Conservation (phyloP, 2,888 invertebrate species). For the Lobophora halterata region DNA sequence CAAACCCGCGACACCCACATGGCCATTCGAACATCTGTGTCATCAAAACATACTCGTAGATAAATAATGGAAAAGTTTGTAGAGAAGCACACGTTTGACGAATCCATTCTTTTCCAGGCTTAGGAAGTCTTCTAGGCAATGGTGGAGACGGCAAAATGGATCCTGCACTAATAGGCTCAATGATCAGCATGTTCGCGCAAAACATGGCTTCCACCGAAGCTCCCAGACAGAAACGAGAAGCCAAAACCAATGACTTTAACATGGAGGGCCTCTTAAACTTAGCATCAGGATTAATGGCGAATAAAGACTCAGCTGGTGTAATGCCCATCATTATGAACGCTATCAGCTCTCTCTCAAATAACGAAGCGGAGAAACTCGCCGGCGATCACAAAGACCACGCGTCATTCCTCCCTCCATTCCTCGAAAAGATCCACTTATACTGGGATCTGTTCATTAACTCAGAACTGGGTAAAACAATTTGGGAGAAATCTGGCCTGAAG, state of each 20-base stretch:
- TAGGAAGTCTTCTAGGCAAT: conserved; percentile 76
- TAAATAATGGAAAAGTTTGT: too few species aligned
- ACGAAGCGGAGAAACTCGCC: conserved; percentile 81
- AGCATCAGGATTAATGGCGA: conserved; percentile 78
- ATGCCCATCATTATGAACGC: conserved; percentile 86
- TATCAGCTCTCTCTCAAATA: conserved; percentile 81
- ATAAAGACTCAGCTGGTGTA: conserved; percentile 65
- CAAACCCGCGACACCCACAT: too few species aligned
- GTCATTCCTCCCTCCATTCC: conserved; percentile 85
- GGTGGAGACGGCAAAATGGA: conserved; percentile 79
- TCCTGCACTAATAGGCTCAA: conserved; percentile 75
- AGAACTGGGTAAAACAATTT: conserved; percentile 86
- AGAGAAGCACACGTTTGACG: background rate
- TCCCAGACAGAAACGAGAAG: conserved; percentile 52
- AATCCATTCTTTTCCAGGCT: conserved; percentile 50
- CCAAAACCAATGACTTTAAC: conserved; percentile 64
- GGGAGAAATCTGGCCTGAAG: conserved; percentile 87
- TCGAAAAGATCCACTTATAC: conserved; percentile 83
- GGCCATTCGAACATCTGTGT: too few species aligned
- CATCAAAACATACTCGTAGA: too few species aligned
- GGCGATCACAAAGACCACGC: conserved; percentile 86
- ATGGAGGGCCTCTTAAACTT: conserved; percentile 76
- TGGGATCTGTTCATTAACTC: conserved; percentile 91
- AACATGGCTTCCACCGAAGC: conserved; percentile 53
- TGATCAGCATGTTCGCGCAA: conserved; percentile 72